A percentile compares a stretch with the other conserved stretches of the same genome.
Evolutionary conservation across 2,797 vertebrate genomes (phyloP).

Genomic region (Erethizon dorsatum): DNA sequence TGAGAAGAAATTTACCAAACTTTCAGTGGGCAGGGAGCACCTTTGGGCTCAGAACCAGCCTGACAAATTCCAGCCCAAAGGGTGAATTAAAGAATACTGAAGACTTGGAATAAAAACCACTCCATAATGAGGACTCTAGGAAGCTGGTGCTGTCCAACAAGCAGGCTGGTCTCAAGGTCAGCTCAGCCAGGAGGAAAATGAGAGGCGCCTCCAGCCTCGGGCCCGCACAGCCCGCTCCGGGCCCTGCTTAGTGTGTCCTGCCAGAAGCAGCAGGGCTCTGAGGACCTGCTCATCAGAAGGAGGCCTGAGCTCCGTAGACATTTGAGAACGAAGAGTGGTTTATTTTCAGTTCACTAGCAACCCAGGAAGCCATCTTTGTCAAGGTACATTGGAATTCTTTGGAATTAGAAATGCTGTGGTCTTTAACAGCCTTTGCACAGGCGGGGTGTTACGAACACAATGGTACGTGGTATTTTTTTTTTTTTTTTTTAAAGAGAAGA

Average conservation of each 20-base stretch:
- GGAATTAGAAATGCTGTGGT: background rate
- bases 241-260: background rate
- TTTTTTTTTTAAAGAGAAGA: no score
- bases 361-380: background rate
- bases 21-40: constrained; percentile 36
- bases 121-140: background rate
- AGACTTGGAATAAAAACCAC: background rate
- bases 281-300: background rate
- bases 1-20: constrained; percentile 45
- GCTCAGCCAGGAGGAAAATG: background rate
- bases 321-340: background rate
- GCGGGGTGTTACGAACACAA: background rate
- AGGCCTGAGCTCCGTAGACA: background rate
- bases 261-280: background rate
- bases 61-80: constrained; percentile 63
- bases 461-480: background rate
- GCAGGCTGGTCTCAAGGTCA: background rate
- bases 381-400: background rate
- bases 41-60: constrained; percentile 57
- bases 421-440: background rate
- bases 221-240: no score
- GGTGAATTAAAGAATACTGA: background rate
- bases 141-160: rapidly evolving
- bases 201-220: background rate
- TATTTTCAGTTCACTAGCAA: constrained; percentile 27